phyloP scores from a whole-genome alignment of 37 sponge, comb jelly and placozoan species.

The Amphimedon queenslandica region DNA sequence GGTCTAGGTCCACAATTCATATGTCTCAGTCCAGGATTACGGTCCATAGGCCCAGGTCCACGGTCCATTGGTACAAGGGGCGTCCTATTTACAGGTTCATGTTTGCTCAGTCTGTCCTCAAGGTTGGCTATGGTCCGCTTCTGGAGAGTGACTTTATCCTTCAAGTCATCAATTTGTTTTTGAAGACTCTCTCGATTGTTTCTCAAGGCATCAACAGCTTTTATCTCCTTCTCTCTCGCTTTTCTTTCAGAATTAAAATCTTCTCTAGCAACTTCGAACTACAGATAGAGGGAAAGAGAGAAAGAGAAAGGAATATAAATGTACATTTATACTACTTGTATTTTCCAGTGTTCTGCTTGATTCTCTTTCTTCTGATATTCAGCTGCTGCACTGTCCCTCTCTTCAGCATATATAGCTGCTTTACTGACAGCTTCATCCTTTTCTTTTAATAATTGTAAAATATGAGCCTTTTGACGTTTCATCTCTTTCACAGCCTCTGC shows the following conservation, averaged over 20 bases:
- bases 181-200: conserved; percentile 2
- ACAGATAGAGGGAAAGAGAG: not conserved
- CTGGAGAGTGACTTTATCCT: not conserved
- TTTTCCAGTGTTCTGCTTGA: not conserved
- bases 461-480: not conserved
- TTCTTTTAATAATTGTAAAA: not conserved
- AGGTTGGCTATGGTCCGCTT: not conserved
- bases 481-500: too few relatives aligned
- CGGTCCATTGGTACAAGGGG: too few relatives aligned
- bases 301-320: not conserved
- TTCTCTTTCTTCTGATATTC: not conserved
- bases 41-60: too few relatives aligned
- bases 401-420: not conserved
- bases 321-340: not conserved
- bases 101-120: not conserved
- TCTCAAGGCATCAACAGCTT: conserved; percentile 21
- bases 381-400: too few relatives aligned
- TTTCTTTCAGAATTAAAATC: conserved; percentile 40
- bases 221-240: conserved; percentile 24
- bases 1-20: too few relatives aligned
- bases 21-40: too few relatives aligned
- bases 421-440: not conserved
- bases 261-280: conserved; percentile 37
- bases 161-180: not conserved
- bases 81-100: too few relatives aligned